Evolutionary conservation across 2,113 vertebrate species (phyloP).

Genomic region (Psittacula cyanocephala): DNA sequence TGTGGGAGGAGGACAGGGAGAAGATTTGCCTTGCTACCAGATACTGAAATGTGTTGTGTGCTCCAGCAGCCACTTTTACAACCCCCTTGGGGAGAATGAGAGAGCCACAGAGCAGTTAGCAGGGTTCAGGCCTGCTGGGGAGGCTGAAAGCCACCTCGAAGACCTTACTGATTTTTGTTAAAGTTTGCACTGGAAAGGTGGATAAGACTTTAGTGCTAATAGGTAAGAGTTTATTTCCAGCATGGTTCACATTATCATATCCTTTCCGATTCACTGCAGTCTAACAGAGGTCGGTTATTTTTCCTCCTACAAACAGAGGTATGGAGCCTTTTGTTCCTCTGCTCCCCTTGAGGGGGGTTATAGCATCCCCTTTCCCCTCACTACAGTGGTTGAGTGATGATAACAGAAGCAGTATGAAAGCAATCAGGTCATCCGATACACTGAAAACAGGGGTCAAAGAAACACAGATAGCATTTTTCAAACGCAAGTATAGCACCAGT

Average conservation of each 20-base stretch:
- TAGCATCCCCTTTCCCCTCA: background rate
- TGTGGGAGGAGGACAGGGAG: background rate
- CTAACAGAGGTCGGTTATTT: background rate
- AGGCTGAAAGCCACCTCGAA: background rate
- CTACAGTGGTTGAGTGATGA: background rate
- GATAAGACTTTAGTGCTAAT: background rate
- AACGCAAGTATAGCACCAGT: background rate
- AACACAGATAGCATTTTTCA: conserved; percentile 5
- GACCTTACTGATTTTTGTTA: background rate
- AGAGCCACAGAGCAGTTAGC: background rate
- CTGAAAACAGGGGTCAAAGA: conserved; percentile 7
- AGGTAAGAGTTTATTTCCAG: background rate
- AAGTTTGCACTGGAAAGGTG: background rate
- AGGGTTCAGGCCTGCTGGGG: background rate
- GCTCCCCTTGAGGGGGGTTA: background rate
- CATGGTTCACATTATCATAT: background rate
- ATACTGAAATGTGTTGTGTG: background rate
- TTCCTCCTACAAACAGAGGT: background rate
- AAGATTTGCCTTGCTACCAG: background rate
- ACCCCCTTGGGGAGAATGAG: background rate
- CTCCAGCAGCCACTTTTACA: background rate
- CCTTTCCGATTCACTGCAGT: background rate
- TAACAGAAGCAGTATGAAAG: background rate
- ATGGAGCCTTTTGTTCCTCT: background rate
- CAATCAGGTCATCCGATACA: background rate